Evolutionary conservation across 2,888 invertebrate genomes (phyloP).

Genomic region (Melinaea marsaeus): DNA sequence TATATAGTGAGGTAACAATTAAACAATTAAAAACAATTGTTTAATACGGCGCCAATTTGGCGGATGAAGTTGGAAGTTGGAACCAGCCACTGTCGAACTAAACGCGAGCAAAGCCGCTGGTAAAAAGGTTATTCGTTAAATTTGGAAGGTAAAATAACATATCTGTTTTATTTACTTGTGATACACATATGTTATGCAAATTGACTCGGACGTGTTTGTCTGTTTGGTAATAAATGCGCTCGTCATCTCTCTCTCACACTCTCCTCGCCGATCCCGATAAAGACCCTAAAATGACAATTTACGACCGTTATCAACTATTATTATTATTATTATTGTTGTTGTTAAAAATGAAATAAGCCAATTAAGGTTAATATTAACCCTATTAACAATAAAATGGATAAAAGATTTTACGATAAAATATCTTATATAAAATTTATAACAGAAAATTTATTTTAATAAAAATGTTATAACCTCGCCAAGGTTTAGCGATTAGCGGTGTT

Average conservation of each 20-base stretch:
- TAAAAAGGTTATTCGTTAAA: conserved; percentile 6
- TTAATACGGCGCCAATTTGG: too few relatives aligned
- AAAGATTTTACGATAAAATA: not conserved
- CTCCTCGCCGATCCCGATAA: conserved; percentile 32
- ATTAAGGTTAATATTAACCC: conserved; percentile 42
- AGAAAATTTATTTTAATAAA: too few relatives aligned
- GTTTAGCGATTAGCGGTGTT: too few relatives aligned
- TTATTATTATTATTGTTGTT: conserved; percentile 54
- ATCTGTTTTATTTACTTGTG: not conserved
- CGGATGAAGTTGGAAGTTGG: too few relatives aligned
- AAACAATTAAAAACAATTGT: too few relatives aligned
- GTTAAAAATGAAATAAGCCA: conserved; percentile 47
- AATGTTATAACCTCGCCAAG: too few relatives aligned
- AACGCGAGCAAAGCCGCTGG: not conserved
- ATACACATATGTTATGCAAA: conserved; percentile 20
- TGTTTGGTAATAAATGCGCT: conserved; percentile 25
- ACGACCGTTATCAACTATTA: conserved; percentile 52
- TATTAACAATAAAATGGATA: not conserved
- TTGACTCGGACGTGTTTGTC: conserved; percentile 21
- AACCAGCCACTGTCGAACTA: too few relatives aligned
- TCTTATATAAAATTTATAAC: not conserved
- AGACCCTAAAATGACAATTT: conserved; percentile 47
- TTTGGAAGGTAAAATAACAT: not conserved
- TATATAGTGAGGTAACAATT: too few relatives aligned
- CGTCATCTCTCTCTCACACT: conserved; percentile 20